A percentile compares a stretch with the other conserved stretches of the same genome.
Conservation (phyloP, 1,140 invertebrate genomes). For the Leptinotarsa defecta region DNA sequence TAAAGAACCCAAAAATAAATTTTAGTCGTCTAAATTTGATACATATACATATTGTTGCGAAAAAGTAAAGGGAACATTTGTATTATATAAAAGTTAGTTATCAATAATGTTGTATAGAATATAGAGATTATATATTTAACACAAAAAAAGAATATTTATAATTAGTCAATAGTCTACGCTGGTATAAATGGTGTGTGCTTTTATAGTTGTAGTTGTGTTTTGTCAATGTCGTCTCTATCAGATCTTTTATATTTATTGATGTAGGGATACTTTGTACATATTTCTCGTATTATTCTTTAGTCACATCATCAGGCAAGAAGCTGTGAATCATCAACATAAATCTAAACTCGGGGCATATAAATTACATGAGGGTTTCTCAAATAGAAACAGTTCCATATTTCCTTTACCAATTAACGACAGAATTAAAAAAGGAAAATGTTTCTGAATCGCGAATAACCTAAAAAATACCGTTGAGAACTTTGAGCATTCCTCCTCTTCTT, state of each 20-base stretch:
- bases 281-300: not conserved
- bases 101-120: constrained; percentile 53
- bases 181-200: constrained; percentile 57
- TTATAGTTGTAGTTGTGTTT: constrained; percentile 46
- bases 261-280: constrained; percentile 10
- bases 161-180: constrained; percentile 46
- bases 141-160: constrained; percentile 52
- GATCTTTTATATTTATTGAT: constrained; percentile 14
- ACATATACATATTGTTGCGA: constrained; percentile 52
- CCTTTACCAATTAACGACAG: too few relatives aligned
- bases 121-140: constrained; percentile 54
- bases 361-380: too few relatives aligned
- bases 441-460: too few relatives aligned
- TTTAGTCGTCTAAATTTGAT: constrained; percentile 41
- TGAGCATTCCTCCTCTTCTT: too few relatives aligned
- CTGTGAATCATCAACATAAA: not conserved
- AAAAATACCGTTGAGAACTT: too few relatives aligned
- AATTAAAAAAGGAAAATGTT: too few relatives aligned
- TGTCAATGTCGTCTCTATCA: constrained; percentile 29
- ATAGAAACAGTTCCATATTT: too few relatives aligned
- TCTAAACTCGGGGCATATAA: too few relatives aligned
- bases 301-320: not conserved
- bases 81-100: constrained; percentile 49
- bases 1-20: constrained; percentile 28
- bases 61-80: constrained; percentile 53